Conservation (phyloP, 2,797 vertebrate genomes). For the Tinamus major region DNA sequence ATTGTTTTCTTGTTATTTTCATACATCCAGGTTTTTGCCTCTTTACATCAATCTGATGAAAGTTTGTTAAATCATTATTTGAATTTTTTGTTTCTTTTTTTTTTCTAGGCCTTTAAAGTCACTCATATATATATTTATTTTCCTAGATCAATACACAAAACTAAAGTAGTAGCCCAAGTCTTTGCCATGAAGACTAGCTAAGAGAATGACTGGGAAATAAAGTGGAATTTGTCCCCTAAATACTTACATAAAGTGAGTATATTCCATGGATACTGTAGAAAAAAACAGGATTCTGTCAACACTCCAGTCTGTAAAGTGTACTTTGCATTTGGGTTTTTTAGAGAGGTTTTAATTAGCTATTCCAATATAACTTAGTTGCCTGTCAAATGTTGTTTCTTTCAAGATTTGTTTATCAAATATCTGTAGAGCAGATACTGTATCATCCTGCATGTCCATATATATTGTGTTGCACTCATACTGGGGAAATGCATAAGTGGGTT, state of each 20-base stretch:
- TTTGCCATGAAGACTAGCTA: constrained; percentile 42
- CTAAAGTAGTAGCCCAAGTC: background rate
- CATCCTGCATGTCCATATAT: background rate
- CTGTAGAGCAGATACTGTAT: background rate
- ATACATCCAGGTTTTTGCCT: constrained; percentile 57
- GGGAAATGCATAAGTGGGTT: background rate
- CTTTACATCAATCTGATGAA: constrained; percentile 69
- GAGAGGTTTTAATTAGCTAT: constrained; percentile 36
- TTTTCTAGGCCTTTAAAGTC: constrained; percentile 59
- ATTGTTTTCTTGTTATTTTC: constrained; percentile 68
- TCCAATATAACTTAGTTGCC: background rate
- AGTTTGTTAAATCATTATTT: constrained; percentile 76
- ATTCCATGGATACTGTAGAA: constrained; percentile 5
- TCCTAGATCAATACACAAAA: background rate
- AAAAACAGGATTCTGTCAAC: background rate
- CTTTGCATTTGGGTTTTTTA: constrained; percentile 22
- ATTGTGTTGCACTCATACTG: background rate
- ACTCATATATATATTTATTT: constrained; percentile 47
- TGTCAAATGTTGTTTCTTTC: constrained; percentile 26
- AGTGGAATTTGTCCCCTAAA: constrained; percentile 36
- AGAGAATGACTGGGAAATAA: constrained; percentile 48
- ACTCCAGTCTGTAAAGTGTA: background rate
- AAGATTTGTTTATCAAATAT: constrained; percentile 15
- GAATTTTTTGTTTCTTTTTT: constrained; percentile 60
- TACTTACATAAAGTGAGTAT: constrained; percentile 34